These are phyloP conservation scores for Cephalotes varians DNA, from an alignment of 2,888 invertebrate genomes.

Conservation along the genomic window DNA sequence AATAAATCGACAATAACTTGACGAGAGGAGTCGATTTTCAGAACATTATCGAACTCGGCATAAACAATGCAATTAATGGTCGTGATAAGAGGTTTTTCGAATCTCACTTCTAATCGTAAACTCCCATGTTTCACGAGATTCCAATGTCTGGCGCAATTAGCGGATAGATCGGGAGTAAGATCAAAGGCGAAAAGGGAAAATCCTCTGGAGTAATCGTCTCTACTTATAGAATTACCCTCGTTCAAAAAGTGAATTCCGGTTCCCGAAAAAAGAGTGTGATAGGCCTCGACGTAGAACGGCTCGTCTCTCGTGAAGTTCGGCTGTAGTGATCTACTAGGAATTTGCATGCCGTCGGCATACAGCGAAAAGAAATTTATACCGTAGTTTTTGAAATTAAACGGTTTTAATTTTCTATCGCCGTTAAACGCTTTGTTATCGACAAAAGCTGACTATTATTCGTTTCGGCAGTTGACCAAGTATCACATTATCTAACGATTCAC, in stretches of 20 bases:
- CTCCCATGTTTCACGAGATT: not conserved
- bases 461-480: not conserved
- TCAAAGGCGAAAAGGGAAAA: conserved; percentile 1
- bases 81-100: no score
- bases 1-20: no score
- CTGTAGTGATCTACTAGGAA: not conserved
- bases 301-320: not conserved
- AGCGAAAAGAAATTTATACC: conserved; percentile 18
- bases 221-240: conserved; percentile 21
- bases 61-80: no score
- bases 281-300: not conserved
- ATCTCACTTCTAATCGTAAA: no score
- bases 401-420: conserved; percentile 5
- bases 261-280: not conserved
- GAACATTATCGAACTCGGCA: no score
- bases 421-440: not conserved
- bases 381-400: conserved; percentile 19
- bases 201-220: not conserved
- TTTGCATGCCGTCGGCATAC: not conserved
- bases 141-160: no score
- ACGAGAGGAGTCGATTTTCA: no score
- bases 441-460: not conserved
- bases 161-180: not conserved
- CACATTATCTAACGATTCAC: not conserved
- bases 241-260: conserved; percentile 2